Base-by-base conservation (phyloP, 2,113 vertebrate genomes). In the Ictidomys tridecemlineatus region DNA sequence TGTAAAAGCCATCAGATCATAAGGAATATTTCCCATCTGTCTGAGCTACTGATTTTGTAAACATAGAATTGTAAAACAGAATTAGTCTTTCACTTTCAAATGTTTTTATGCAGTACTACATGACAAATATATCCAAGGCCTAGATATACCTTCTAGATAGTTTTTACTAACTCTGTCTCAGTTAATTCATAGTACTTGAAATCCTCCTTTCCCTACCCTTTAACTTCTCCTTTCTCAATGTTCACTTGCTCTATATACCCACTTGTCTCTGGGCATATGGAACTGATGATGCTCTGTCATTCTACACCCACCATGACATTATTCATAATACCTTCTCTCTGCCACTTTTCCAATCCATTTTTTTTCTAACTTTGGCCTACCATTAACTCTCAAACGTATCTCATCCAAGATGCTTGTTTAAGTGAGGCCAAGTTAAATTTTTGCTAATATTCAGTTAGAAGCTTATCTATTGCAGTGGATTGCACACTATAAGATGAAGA, bases 81-180 rank as follows among this genome's bases (percentile, higher is more conserved):
- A 22, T 70, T 95, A 67, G 30, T 77, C 34, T 93, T 95, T 32
- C 26, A 73, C 45, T 53, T 73, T 77, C 51, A 53, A 53, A 53
- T 77, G 4, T 69, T 82, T n/a, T 65, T 91, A 7, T 67, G 8
- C 48, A 88, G 14, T 80, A 51, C 26, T 84, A 28, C 20, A 84
- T 42, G 32, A 58, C 30, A 91, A 42, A 78, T 67, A 37, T 88
- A 73, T 1, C 0, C 65, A 79, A 24, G 45, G 20, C 28, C 8
- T 77, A 91, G 83, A 72, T 72, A 14, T 20, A 67, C 61, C 5
- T 77, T 72, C 61, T 56, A 72, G 32, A 77, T 85, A 90, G 83
- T 97, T 95, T 72, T 88, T 63, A 88, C 18, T 69, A n/a, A 9
- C 8, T 83, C 82, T 69, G 13, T 90, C 2, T 92, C 24, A 63